Percentiles rank a stretch among this genome's conserved stretches.
phyloP scores from a whole-genome alignment of 2,113 vertebrate genomes.

The Collichthys lucidus region DNA sequence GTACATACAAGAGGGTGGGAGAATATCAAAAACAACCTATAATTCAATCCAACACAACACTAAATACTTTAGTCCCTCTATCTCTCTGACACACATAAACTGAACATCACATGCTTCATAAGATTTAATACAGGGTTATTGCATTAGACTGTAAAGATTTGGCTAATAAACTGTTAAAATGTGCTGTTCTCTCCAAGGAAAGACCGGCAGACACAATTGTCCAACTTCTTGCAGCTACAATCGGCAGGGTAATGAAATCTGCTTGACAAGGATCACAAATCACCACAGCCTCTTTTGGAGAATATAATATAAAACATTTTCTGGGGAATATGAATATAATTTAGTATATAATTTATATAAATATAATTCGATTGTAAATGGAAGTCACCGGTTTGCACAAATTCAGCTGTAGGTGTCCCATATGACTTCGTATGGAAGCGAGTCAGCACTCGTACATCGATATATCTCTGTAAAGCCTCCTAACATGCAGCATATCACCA shows the following conservation, averaged over 20 bases:
- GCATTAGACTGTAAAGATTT: constrained; percentile 22
- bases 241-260: constrained; percentile 21
- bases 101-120: constrained; percentile 2
- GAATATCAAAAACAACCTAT: constrained; percentile 13
- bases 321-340: constrained; percentile 20
- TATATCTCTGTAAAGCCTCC: too few relatives aligned
- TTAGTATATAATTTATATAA: background rate
- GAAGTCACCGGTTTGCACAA: constrained; percentile 5
- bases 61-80: background rate
- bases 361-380: constrained; percentile 12
- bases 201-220: constrained; percentile 18
- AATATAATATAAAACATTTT: background rate
- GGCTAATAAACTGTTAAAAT: background rate
- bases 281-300: background rate
- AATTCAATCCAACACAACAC: background rate
- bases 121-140: constrained; percentile 21
- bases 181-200: constrained; percentile 4
- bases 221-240: constrained; percentile 17
- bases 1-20: background rate
- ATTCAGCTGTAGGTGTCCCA: background rate
- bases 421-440: too few relatives aligned
- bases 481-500: background rate
- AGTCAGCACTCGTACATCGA: too few relatives aligned
- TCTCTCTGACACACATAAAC: constrained; percentile 1
- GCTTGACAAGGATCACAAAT: constrained; percentile 30